Conservation (phyloP, 2,888 invertebrate species). For the Leptinotarsa rubiginosa region DNA sequence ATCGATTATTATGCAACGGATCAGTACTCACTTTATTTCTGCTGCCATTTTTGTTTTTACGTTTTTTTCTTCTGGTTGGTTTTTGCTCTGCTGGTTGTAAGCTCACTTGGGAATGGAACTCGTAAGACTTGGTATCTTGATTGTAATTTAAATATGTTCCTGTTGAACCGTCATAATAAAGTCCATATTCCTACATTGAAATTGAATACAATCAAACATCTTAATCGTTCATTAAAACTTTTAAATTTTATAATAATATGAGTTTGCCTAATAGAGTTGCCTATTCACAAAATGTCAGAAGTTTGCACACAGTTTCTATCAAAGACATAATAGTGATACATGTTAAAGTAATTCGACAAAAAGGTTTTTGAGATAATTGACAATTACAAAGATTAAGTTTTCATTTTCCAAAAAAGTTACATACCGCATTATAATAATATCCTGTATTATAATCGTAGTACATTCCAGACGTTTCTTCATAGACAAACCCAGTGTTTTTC, state of each 20-base stretch:
- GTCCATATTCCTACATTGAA: conserved; percentile 76
- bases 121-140: conserved; percentile 78
- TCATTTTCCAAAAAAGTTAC: not conserved
- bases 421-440: conserved; percentile 74
- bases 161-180: conserved; percentile 90
- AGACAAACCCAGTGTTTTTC: conserved; percentile 83
- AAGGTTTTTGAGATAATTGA: too few relatives aligned
- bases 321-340: too few relatives aligned
- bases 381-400: too few relatives aligned
- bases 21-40: conserved; percentile 48
- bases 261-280: too few relatives aligned
- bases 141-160: conserved; percentile 88
- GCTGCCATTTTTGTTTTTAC: conserved; percentile 50
- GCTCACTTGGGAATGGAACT: conserved; percentile 81
- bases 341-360: too few relatives aligned
- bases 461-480: conserved; percentile 86
- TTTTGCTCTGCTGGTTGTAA: conserved; percentile 44
- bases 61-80: conserved; percentile 41
- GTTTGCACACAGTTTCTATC: too few relatives aligned
- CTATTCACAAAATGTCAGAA: too few relatives aligned
- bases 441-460: conserved; percentile 91
- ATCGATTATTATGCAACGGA: not conserved
- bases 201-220: too few relatives aligned
- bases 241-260: too few relatives aligned
- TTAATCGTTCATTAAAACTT: too few relatives aligned